Base-by-base conservation (phyloP, 1,140 invertebrate species). In the Steinernema feltiae region DNA sequence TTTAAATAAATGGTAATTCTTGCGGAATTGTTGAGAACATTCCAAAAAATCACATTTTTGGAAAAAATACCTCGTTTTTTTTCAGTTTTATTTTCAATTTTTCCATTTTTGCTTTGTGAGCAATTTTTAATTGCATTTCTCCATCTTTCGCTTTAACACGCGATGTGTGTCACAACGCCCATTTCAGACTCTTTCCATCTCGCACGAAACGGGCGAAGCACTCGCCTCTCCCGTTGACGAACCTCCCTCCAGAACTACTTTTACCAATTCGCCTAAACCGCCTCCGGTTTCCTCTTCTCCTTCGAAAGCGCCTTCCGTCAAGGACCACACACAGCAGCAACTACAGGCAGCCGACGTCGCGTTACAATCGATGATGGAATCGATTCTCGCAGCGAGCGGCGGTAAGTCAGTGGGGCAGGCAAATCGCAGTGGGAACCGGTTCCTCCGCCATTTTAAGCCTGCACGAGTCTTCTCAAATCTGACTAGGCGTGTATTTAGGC, bases 291-390 rank as follows among this genome's bases (percentile, higher is more conserved):
- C 35, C 35, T 7, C 35, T 41, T 21, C 53, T 21, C 7, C 53
- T 21, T n/a, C 53, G 2, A 63, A 63, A 12, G 53, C 24, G 53
- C 53, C 53, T 63, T 63, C 53, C 24, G 12, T 63, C 35, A 7
- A 18, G 12, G 12, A 27, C 15, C 53, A 63, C 2, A 63, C 35
- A 41, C 35, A 63, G 53, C 7, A 63, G 53, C 15, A 7, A n/a
- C 41, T 46, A 7, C 41, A 46, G 41, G 41, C 41, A 12, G 41
- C 41, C 41, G 41, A 46, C 53, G 53, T 21, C 15, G 53, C 53
- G 53, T 21, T 63, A 3, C 53, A 63, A 27, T n/a, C 53, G 53
- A 63, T 63, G 53, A 27, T 63, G 53, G 53, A 63, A 63, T 63
- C 53, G 53, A 63, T 63, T 27, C 53, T 63, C 53, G 53, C 53